A percentile compares a stretch with the other conserved stretches of the same genome.
phyloP scores from a whole-genome alignment of 2,113 vertebrate species.

The Xyrauchen texanus region DNA sequence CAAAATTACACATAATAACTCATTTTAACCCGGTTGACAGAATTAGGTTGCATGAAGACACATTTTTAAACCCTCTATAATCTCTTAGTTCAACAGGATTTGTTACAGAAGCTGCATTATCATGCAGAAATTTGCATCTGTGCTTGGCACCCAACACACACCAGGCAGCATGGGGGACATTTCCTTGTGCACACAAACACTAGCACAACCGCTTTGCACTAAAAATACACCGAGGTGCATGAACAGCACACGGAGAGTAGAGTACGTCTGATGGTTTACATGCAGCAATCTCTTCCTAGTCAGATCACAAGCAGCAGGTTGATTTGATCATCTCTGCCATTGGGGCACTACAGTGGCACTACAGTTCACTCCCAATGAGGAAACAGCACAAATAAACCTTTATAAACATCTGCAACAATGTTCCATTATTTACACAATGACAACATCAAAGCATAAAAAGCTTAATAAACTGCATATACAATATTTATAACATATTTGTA shows the following conservation, averaged over 20 bases:
- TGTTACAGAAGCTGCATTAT: background rate
- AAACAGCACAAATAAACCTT: background rate
- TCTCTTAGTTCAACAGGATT: background rate
- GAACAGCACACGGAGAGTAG: background rate
- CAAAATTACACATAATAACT: no score
- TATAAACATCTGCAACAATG: background rate
- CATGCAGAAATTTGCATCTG: background rate
- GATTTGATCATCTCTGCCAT: background rate
- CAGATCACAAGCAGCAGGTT: constrained; percentile 12
- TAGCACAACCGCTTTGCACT: background rate
- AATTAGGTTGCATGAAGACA: no score
- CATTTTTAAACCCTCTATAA: background rate
- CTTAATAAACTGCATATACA: no score
- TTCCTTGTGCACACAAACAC: background rate
- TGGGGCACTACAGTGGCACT: background rate
- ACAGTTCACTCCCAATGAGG: background rate
- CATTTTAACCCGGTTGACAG: no score
- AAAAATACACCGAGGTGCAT: constrained; percentile 17
- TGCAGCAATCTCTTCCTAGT: background rate
- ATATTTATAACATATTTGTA: no score
- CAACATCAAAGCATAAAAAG: background rate
- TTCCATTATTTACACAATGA: background rate
- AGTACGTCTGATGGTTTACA: background rate
- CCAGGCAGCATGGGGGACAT: background rate
- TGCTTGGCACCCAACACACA: background rate